Evolutionary conservation across 2,888 invertebrate species (phyloP).

Genomic region (Dinocampus coccinellae): DNA sequence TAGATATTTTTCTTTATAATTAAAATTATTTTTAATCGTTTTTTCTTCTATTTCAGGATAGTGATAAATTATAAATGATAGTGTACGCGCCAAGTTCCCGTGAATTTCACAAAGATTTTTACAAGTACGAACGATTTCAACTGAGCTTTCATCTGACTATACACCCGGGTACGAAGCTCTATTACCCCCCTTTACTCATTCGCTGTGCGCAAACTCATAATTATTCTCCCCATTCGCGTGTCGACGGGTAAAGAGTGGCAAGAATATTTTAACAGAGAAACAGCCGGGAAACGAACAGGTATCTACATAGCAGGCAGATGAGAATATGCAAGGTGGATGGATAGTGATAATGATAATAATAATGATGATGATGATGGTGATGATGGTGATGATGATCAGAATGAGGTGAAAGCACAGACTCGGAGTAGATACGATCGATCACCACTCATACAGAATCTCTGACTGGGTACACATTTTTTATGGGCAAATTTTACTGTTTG

Average conservation of each 20-base stretch:
- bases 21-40: too few relatives aligned
- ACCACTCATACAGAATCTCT: constrained; percentile 19
- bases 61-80: background rate
- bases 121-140: constrained; percentile 48
- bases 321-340: background rate
- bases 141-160: constrained; percentile 58
- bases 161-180: constrained; percentile 59
- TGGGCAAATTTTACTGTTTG: background rate
- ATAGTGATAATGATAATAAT: too few relatives aligned
- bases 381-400: background rate
- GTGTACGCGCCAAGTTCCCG: background rate
- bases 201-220: constrained; percentile 67
- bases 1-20: too few relatives aligned
- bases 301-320: background rate
- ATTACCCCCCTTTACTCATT: constrained; percentile 55
- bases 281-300: background rate
- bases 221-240: constrained; percentile 62
- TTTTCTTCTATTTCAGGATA: background rate
- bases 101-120: constrained; percentile 36
- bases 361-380: background rate
- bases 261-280: constrained; percentile 8
- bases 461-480: background rate
- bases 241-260: constrained; percentile 2
- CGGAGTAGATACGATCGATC: constrained; percentile 3
- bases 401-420: background rate